These are phyloP conservation scores for Achroia grisella DNA, from an alignment of 1,140 invertebrate genomes.

Conservation along the genomic window DNA sequence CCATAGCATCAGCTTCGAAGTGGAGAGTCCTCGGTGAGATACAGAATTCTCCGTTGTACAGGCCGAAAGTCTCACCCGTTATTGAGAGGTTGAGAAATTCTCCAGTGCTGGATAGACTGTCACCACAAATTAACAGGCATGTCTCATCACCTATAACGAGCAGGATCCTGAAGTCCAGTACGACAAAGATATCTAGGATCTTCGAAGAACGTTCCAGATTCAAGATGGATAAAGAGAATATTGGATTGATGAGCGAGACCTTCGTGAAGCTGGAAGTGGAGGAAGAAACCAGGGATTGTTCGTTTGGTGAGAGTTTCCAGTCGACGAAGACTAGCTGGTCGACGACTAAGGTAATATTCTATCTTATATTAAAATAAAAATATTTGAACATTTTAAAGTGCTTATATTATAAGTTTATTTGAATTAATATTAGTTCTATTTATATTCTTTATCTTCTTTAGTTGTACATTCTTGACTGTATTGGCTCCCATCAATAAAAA, in stretches of 20 bases:
- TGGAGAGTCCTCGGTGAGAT: slow-evolving; percentile 49
- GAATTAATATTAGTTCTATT: too few species aligned
- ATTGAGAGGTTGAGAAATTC: background rate
- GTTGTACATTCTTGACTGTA: too few species aligned
- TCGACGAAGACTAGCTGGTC: slow-evolving; percentile 33
- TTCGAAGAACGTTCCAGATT: slow-evolving; percentile 52
- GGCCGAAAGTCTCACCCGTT: slow-evolving; percentile 1
- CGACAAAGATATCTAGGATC: slow-evolving; percentile 39
- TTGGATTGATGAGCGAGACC: slow-evolving; percentile 24
- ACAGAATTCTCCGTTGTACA: slow-evolving; percentile 33
- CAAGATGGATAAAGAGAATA: slow-evolving; percentile 56
- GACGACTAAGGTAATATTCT: slow-evolving; percentile 37
- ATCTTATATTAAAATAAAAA: too few species aligned
- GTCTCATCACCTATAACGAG: slow-evolving; percentile 19
- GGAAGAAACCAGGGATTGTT: slow-evolving; percentile 53
- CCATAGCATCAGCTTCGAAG: slow-evolving; percentile 34
- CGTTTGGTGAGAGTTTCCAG: slow-evolving; percentile 32
- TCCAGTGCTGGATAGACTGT: slow-evolving; percentile 5
- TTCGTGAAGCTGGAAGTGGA: slow-evolving; percentile 46
- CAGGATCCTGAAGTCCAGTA: slow-evolving; percentile 21
- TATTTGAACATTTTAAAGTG: too few species aligned
- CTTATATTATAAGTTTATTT: too few species aligned
- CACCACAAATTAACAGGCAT: slow-evolving; percentile 13
- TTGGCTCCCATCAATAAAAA: too few species aligned
- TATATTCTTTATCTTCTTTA: too few species aligned